These are phyloP conservation scores for Orientallactaga bullata DNA, from an alignment of 2,113 vertebrate genomes.

Conservation along the genomic window DNA sequence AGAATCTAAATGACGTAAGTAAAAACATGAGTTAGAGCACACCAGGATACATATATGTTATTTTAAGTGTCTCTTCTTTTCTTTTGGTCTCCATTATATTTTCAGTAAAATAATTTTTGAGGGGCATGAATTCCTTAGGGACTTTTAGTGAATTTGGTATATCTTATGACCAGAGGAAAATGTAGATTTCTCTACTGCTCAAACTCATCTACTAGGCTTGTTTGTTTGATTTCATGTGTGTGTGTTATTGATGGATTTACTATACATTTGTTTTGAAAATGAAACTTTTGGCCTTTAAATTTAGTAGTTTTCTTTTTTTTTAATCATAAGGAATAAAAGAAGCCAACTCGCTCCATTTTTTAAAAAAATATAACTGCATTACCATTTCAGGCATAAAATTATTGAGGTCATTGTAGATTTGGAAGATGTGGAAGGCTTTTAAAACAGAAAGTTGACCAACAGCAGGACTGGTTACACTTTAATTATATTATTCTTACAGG, in stretches of 20 bases:
- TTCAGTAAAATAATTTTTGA: background rate
- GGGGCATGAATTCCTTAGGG: background rate
- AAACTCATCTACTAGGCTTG: background rate
- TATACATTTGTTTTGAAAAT: conserved; percentile 32
- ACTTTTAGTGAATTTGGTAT: background rate
- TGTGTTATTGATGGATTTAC: background rate
- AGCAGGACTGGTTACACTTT: background rate
- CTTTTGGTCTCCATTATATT: background rate
- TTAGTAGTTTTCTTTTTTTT: conserved; percentile 32
- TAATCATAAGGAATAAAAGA: conserved; percentile 35
- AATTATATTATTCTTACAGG: background rate
- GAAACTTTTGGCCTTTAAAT: background rate
- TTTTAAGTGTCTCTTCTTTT: background rate
- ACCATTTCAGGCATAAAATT: conserved; percentile 38
- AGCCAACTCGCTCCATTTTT: background rate
- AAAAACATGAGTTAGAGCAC: background rate
- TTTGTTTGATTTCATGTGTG: background rate
- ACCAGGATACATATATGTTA: background rate
- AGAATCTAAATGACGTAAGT: background rate
- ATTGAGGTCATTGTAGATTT: background rate
- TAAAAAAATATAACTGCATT: conserved; percentile 32
- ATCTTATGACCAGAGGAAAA: background rate
- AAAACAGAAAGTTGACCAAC: conserved; percentile 51
- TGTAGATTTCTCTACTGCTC: background rate
- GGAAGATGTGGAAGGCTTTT: conserved; percentile 28